Evolutionary conservation across 2,888 invertebrate species (phyloP), one percentile per base, ranked within the genome.

Genomic region (Tinea trinotella): DNA sequence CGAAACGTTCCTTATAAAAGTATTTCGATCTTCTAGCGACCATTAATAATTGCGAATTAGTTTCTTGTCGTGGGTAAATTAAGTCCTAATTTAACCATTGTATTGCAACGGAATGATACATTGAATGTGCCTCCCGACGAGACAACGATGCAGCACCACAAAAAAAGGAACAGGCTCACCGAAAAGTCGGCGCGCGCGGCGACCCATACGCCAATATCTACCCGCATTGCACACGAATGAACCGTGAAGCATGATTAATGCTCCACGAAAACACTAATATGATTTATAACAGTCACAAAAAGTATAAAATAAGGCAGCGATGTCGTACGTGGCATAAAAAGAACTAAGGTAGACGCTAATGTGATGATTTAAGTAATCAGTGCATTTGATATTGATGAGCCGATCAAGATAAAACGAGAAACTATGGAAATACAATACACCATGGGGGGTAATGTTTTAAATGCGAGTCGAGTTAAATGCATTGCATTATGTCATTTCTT

Each of bases 391-490:
- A 40, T 19, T 17, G 24, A 22, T 40, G 62, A 65, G 60, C 66
- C 68, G 69, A 74, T 73, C 68, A 71, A 73, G 73, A 76, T 75
- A 74, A 79, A 71, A 68, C 67, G 76, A 76, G 76, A 76, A 78
- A 74, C 68, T 71, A 70, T 15, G 24, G 19, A 22, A 73, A 67
- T 67, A 70, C 66, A 74, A 72, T 72, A 69, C 67, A 58, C 79
- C 60, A 66, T 74, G 65, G 81, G 82, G 65, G 79, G 74, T 75
- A 67, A 81, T 79, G 81, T 81, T 75, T 83, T 74, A 81, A 76
- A 70, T 77, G 61, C 65, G 61, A 61, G 62, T 13, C 54, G 44
- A 53, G 53, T 53, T 56, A 48, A 53, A 53, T 62, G 66, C 66
- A 72, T 72, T 71, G 71, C 68, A 74, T 76, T 74, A 70, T 64